Base-by-base conservation (phyloP, 1,140 invertebrate genomes). In the Eufriesea mexicana region DNA sequence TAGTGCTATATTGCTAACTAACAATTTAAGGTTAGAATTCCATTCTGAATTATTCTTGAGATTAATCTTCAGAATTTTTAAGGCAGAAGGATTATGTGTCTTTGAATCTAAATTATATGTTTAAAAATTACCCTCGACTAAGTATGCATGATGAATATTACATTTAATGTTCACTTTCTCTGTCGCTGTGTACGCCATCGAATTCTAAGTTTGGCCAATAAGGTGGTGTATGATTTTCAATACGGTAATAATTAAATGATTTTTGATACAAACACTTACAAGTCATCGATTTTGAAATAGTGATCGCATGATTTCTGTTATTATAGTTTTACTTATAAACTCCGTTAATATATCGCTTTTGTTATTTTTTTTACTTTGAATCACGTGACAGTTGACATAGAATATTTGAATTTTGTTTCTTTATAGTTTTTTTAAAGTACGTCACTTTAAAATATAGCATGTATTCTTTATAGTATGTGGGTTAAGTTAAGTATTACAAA, bases 91-190 rank as follows among this genome's bases (percentile, higher is more conserved):
- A 20, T 55, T 20, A 20, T 8, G 18, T 23, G 2, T 55, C 16
- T 55, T 8, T 55, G 7, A 55, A 55, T 55, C 18, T 23, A 51
- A 4, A 5, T 62, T 35, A 7, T 9, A 28, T 25, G 25, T 28
- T 35, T n/a, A 35, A 6, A 20, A 35, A 35, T 62, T 35, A 35
- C 4, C 61, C 4, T 16, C 16, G 28, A 62, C 28, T 6, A 66
- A 66, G 23, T 23, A 18, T 79, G 77, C 77, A 79, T 79, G 77
- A 71, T 28, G 54, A 71, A 55, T 79, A 79, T 59, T 59, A 20
- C 47, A 28, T 78, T 70, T 59, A 79, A 59, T 59, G 25, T 71
- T 25, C 23, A 45, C 42, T 49, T 67, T 66, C 20, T 77, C 28
- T 77, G 47, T 66, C 75, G 54, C 45, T 79, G n/a, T 79, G 5